Conservation (phyloP, 2,888 invertebrate genomes). For the Acronicta leporina region DNA sequence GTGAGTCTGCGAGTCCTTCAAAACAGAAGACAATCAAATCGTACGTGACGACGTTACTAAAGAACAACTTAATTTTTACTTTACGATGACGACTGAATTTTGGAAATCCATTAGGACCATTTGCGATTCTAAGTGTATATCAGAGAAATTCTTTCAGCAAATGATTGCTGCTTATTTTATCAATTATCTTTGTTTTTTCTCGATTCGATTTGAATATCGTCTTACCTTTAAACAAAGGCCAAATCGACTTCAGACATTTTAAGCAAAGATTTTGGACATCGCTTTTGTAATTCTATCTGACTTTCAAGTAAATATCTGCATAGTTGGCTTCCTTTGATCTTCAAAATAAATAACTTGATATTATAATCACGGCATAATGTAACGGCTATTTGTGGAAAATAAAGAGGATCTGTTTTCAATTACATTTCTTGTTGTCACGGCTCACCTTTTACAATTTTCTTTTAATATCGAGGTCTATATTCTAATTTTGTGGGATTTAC, state of each 20-base stretch:
- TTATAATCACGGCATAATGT: constrained; percentile 31
- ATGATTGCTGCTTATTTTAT: constrained; percentile 60
- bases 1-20: constrained; percentile 32
- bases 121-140: constrained; percentile 66
- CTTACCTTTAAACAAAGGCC: constrained; percentile 54
- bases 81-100: constrained; percentile 62
- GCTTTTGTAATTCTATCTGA: constrained; percentile 55
- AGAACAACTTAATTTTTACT: constrained; percentile 68
- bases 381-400: constrained; percentile 15
- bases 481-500: no score
- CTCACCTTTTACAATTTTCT: background rate
- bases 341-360: constrained; percentile 34
- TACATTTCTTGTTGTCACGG: constrained; percentile 1
- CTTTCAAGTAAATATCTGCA: constrained; percentile 50
- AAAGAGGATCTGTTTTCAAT: constrained; percentile 27
- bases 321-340: constrained; percentile 54
- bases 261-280: constrained; percentile 48
- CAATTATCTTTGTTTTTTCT: constrained; percentile 61
- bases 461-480: background rate
- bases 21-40: constrained; percentile 48
- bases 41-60: constrained; percentile 68
- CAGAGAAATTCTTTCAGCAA: constrained; percentile 48
- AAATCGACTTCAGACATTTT: constrained; percentile 49
- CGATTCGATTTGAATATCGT: constrained; percentile 55
- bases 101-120: constrained; percentile 65